A percentile compares a stretch with the other conserved stretches of the same genome.
Evolutionary conservation across 2,797 vertebrate species (phyloP).

Genomic region (Xenopus petersii): DNA sequence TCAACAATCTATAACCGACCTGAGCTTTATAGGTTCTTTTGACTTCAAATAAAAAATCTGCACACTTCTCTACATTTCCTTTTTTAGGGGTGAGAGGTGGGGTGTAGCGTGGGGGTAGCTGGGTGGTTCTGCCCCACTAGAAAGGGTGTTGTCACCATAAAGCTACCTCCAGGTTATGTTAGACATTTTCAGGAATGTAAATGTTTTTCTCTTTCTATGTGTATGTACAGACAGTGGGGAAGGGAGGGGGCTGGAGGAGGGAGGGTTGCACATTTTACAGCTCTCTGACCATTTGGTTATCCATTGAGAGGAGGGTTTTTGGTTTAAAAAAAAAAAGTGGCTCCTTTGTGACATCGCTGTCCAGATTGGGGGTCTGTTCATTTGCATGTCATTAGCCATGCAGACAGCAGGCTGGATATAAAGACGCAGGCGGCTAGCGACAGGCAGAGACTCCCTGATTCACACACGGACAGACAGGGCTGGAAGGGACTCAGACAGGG

Average conservation of each 20-base stretch:
- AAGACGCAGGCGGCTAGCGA: constrained; percentile 73
- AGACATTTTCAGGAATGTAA: constrained; percentile 86
- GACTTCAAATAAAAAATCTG: no score
- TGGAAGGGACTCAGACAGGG: not conserved
- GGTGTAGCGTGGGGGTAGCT: no score
- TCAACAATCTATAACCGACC: no score
- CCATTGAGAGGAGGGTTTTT: constrained; percentile 84
- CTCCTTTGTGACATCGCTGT: constrained; percentile 95
- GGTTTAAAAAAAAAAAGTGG: constrained; percentile 72
- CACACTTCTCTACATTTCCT: no score
- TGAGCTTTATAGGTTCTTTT: no score
- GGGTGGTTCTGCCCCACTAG: not conserved
- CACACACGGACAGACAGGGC: constrained; percentile 61
- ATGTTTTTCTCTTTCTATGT: constrained; percentile 61
- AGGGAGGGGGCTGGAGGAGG: constrained; percentile 58
- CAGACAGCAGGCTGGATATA: constrained; percentile 89
- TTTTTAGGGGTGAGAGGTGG: constrained; percentile 38
- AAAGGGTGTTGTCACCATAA: not conserved
- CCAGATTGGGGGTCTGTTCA: constrained; percentile 93
- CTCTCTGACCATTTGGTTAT: constrained; percentile 98
- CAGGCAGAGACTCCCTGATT: constrained; percentile 80
- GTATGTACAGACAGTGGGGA: constrained; percentile 55
- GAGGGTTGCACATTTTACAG: constrained; percentile 99
- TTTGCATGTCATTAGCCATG: constrained; percentile 99
- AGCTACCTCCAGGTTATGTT: constrained; percentile 44